Evolutionary conservation across 2,888 invertebrate species (phyloP).

Genomic region (Agonopterix subpropinquella): DNA sequence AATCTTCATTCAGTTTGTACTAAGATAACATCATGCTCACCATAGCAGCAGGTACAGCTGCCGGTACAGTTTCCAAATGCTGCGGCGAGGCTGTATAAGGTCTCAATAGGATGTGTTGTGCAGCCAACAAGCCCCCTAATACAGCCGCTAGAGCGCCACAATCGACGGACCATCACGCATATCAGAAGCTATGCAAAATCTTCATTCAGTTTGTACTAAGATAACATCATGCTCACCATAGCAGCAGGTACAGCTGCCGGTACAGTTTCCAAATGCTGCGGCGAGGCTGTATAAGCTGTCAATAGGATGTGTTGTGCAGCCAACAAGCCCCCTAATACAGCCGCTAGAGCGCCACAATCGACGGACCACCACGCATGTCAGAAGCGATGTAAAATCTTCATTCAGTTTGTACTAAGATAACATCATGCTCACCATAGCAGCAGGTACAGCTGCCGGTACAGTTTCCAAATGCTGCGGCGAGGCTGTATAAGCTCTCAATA

Average conservation of each 20-base stretch:
- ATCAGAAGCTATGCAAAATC: no score
- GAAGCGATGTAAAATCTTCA: no score
- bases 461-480: conserved; percentile 90
- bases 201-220: no score
- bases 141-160: conserved; percentile 87
- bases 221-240: no score
- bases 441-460: conserved; percentile 95
- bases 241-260: conserved; percentile 95
- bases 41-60: conserved; percentile 93
- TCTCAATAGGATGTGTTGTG: conserved; percentile 86
- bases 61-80: conserved; percentile 94
- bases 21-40: no score
- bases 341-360: conserved; percentile 86
- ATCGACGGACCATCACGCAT: conserved; percentile 87
- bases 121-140: conserved; percentile 84
- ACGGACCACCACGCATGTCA: conserved; percentile 85
- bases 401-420: no score
- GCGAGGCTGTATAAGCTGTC: conserved; percentile 85
- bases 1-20: no score
- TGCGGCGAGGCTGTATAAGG: conserved; percentile 85
- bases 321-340: conserved; percentile 85
- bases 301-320: conserved; percentile 87
- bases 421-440: conserved; percentile 92
- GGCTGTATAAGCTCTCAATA: conserved; percentile 86
- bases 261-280: conserved; percentile 91